Percentiles rank a stretch among this genome's conserved stretches.
phyloP scores from a whole-genome alignment of 2,797 vertebrate genomes.

The Crypturellus tataupa region DNA sequence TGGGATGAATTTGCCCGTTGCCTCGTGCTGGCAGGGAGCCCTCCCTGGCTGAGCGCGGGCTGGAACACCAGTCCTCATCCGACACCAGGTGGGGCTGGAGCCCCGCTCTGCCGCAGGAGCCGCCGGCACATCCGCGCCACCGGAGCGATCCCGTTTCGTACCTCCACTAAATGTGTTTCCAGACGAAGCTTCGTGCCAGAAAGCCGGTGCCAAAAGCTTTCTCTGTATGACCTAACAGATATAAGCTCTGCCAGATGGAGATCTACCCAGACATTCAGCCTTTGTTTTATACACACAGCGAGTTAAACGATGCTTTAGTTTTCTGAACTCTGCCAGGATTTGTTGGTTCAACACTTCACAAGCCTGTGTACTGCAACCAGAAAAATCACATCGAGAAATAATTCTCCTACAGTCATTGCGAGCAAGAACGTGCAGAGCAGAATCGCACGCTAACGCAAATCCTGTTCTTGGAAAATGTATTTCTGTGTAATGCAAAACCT shows the following conservation, averaged over 20 bases:
- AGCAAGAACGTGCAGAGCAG: not conserved
- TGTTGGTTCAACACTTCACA: conserved; percentile 6
- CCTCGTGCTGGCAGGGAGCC: conserved; percentile 35
- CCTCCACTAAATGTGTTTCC: conserved; percentile 64
- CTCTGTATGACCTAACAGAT: conserved; percentile 44
- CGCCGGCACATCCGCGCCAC: not conserved
- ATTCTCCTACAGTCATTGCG: not conserved
- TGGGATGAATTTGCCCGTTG: not conserved
- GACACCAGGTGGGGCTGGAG: conserved; percentile 83
- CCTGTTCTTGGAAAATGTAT: not conserved
- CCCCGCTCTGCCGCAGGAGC: conserved; percentile 59
- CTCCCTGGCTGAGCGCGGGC: not conserved
- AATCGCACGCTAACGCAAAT: not conserved
- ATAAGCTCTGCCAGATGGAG: conserved; percentile 14
- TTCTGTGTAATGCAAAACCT: not conserved
- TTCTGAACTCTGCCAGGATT: not conserved
- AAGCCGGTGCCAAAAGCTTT: conserved; percentile 62
- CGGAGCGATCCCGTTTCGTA: conserved; percentile 41
- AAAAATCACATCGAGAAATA: conserved; percentile 31
- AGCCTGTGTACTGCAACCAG: not conserved
- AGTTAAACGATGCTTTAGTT: conserved; percentile 11
- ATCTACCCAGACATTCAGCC: conserved; percentile 23
- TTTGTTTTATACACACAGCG: not conserved
- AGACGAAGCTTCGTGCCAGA: conserved; percentile 71
- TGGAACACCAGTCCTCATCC: conserved; percentile 37